Evolutionary conservation across 2,113 vertebrate genomes (phyloP), one percentile per base, ranked within the genome.

Genomic region (Vulpes lagopus): DNA sequence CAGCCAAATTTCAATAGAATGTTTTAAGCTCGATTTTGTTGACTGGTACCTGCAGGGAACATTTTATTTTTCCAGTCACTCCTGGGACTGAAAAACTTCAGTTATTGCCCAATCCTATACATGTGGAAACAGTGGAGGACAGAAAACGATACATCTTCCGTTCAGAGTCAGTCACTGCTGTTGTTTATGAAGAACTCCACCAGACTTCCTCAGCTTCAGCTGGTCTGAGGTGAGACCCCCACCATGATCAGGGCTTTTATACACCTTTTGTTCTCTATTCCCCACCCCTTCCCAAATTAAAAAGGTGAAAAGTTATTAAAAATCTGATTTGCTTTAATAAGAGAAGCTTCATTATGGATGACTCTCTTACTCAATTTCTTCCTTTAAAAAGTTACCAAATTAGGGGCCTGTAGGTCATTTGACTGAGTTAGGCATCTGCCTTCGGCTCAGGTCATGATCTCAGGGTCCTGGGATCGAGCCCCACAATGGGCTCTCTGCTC

Each of bases 21-120:
- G n/a, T 35, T 74, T 78, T 84, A 53, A 74, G 67, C n/a, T 49
- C 11, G 83, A 32, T 79, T 96, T 96, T 96, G 49, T 94, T 89
- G 23, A 86, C n/a, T 86, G 20, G 17, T 65, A 91, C 35, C 35
- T 94, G 93, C 32, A 74, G 30, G 22, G 79, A 95, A 12, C n/a
- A 64, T 90, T 30, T 92, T 82, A 74, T 62, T 94, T 93, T 95
- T 62, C 51, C 20, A 90, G 57, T 73, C 51, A 69, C 74, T 81
- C 16, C 20, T 65, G 20, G 23, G 38, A 51, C 30, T 67, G 69
- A 59, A 69, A 80, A 74, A 69, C 22, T 69, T 81, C 53, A 43
- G 0, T 80, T 62, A 25, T 55, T 60, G n/a, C 11, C 5, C 12
- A 10, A 38, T 30, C 35, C 2, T 67, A 53, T 32, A 15, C 30